phyloP scores from a whole-genome alignment of 2,797 vertebrate genomes.

The Myoxocephalus aenaeus region DNA sequence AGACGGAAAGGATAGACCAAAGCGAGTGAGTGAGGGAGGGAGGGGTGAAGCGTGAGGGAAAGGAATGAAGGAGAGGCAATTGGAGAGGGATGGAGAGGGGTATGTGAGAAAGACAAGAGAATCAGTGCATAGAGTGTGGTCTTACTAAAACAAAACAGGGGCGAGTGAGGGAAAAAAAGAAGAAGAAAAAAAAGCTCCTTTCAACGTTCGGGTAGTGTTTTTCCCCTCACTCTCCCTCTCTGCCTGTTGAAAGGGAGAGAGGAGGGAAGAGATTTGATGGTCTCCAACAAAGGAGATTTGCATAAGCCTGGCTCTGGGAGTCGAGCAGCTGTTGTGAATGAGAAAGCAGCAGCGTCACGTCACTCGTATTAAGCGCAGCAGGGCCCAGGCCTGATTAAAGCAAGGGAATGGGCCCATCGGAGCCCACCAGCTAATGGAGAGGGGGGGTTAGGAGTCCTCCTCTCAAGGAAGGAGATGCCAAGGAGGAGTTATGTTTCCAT shows the following conservation, averaged over 20 bases:
- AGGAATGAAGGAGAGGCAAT: conserved; percentile 49
- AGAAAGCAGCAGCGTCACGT: conserved; percentile 81
- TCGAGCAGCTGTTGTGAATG: conserved; percentile 86
- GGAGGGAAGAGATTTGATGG: conserved; percentile 79
- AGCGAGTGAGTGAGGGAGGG: conserved; percentile 30
- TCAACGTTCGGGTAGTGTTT: conserved; percentile 63
- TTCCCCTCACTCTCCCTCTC: conserved; percentile 46
- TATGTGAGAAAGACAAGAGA: conserved; percentile 36
- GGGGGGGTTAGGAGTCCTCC: conserved; percentile 61
- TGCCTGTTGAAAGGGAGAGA: conserved; percentile 73
- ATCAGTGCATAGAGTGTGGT: conserved; percentile 61
- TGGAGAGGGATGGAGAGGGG: conserved; percentile 38
- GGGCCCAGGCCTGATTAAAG: conserved; percentile 81
- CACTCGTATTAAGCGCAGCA: conserved; percentile 77
- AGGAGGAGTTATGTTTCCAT: conserved; percentile 77
- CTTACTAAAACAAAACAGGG: conserved; percentile 69
- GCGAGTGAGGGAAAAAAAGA: conserved; percentile 40
- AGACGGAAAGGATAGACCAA: conserved; percentile 40
- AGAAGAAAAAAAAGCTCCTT: conserved; percentile 52
- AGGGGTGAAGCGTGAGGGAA: conserved; percentile 40
- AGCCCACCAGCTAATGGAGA: conserved; percentile 70
- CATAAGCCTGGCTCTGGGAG: conserved; percentile 85
- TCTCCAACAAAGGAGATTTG: conserved; percentile 86
- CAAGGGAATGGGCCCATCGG: conserved; percentile 76
- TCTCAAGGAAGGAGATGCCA: conserved; percentile 75